Conservation (phyloP, 2,888 invertebrate species). For the Standfussiana lucernea region DNA sequence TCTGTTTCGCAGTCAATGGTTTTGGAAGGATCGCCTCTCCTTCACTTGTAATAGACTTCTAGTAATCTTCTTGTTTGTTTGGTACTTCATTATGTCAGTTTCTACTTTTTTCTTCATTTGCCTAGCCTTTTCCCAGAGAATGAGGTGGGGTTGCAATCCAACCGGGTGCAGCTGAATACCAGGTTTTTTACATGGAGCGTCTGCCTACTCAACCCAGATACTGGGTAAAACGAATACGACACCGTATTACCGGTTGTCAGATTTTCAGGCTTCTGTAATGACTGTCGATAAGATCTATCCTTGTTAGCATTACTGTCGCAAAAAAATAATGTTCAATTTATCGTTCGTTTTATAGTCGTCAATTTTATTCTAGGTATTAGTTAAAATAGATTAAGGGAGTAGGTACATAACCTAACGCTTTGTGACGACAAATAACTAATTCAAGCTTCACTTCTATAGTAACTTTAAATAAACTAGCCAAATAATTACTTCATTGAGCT, state of each 20-base stretch:
- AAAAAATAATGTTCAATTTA: no score
- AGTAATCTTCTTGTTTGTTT: neutral
- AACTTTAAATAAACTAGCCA: slow-evolving; percentile 11
- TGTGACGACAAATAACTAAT: slow-evolving; percentile 1
- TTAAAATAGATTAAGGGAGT: neutral
- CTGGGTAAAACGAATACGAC: neutral
- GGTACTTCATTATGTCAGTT: neutral
- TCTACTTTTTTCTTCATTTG: neutral
- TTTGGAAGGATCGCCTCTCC: neutral
- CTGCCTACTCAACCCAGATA: neutral
- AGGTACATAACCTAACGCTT: slow-evolving; percentile 4
- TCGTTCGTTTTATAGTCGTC: neutral
- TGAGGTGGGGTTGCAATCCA: neutral
- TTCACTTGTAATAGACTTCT: neutral
- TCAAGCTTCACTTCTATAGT: neutral
- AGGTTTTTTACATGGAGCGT: neutral
- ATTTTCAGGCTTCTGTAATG: neutral
- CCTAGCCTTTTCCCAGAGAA: neutral
- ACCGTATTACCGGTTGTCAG: neutral
- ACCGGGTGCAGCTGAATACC: neutral
- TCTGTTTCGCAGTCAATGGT: neutral
- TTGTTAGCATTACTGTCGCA: no score
- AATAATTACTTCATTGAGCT: neutral
- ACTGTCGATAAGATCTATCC: neutral
- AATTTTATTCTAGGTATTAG: neutral